phyloP scores from a whole-genome alignment of 2,113 vertebrate genomes.

The Corvus moneduloides region DNA sequence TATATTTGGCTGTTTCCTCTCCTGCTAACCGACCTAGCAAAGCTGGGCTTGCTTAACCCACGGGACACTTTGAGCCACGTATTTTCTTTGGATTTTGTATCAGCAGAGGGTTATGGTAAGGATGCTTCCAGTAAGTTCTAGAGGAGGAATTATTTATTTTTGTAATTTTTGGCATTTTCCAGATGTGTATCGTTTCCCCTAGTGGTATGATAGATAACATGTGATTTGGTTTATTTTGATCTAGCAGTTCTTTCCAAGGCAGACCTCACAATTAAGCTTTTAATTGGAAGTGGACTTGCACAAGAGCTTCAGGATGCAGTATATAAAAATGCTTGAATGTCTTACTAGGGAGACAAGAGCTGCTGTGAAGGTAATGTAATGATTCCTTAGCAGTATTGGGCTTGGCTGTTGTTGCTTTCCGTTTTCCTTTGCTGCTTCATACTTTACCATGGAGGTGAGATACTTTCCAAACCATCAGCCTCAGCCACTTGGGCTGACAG shows the following conservation, averaged over 20 bases:
- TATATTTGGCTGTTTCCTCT: background rate
- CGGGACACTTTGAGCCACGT: fast-evolving
- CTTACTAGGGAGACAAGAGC: background rate
- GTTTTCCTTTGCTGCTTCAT: background rate
- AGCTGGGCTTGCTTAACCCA: background rate
- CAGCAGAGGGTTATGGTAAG: background rate
- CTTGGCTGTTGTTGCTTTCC: background rate
- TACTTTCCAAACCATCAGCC: background rate
- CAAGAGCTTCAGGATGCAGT: background rate
- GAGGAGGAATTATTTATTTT: background rate
- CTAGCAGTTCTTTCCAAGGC: background rate
- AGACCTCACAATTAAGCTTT: conserved; percentile 2
- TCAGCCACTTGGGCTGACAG: background rate
- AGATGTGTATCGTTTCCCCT: background rate
- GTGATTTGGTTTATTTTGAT: conserved; percentile 41
- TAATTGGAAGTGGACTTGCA: background rate
- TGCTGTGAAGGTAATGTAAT: background rate
- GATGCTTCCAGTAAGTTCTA: background rate
- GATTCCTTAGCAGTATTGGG: background rate
- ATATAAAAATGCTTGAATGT: background rate
- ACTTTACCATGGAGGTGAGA: background rate
- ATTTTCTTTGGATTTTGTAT: background rate
- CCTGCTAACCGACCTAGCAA: background rate
- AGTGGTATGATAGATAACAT: background rate
- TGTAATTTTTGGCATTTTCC: background rate